phyloP scores from a whole-genome alignment of 2,888 invertebrate species.

The Chymomyza amoena region DNA sequence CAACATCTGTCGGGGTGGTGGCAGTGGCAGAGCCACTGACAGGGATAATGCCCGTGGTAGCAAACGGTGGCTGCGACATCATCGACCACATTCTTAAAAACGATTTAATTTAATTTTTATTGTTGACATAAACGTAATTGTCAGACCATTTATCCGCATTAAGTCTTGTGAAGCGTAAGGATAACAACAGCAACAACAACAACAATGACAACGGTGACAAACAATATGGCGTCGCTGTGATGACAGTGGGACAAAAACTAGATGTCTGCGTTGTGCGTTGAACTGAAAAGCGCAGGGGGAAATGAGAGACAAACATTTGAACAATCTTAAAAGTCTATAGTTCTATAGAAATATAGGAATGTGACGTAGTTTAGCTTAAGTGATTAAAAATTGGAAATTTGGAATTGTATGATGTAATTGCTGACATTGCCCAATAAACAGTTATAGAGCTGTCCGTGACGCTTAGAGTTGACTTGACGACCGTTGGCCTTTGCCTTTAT shows the following conservation, averaged over 20 bases:
- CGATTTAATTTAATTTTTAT: conserved; percentile 73
- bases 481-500: too few relatives aligned
- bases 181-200: conserved; percentile 56
- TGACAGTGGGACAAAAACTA: conserved; percentile 19
- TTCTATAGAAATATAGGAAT: too few relatives aligned
- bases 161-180: conserved; percentile 67
- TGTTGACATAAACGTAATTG: conserved; percentile 75
- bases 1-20: conserved; percentile 54
- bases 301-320: neutral
- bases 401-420: too few relatives aligned
- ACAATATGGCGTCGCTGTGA: conserved; percentile 57
- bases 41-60: neutral
- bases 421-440: too few relatives aligned
- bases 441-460: too few relatives aligned
- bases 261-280: conserved; percentile 15
- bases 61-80: conserved; percentile 6
- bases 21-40: conserved; percentile 13
- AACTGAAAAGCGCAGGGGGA: neutral
- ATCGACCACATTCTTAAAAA: conserved; percentile 55
- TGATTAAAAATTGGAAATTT: too few relatives aligned
- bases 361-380: too few relatives aligned
- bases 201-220: conserved; percentile 36
- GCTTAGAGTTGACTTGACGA: too few relatives aligned
- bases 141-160: conserved; percentile 78
- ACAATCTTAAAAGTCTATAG: too few relatives aligned